These are phyloP conservation scores for Argyra leucocephala DNA, from an alignment of 2,888 invertebrate genomes.

Conservation along the genomic window DNA sequence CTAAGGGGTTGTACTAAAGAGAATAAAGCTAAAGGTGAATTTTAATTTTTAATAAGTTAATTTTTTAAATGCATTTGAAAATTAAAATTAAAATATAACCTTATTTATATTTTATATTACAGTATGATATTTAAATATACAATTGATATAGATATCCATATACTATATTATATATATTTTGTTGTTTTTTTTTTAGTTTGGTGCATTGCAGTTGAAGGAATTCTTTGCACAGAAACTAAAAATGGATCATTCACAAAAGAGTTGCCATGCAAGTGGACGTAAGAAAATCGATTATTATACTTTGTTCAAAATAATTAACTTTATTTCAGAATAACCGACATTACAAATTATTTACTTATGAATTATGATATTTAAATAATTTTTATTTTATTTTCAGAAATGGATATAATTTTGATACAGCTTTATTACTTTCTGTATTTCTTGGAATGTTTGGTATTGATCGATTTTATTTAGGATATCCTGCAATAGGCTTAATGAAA, in stretches of 20 bases:
- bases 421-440: conserved; percentile 87
- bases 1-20: conserved; percentile 67
- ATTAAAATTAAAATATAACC: not conserved
- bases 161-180: conserved; percentile 18
- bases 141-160: too few relatives aligned
- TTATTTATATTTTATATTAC: not conserved
- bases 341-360: too few relatives aligned
- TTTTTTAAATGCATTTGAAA: not conserved
- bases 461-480: conserved; percentile 96
- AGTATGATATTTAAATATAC: not conserved
- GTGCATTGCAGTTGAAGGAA: conserved; percentile 73
- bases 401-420: conserved; percentile 86
- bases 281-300: conserved; percentile 49
- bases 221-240: conserved; percentile 70
- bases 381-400: conserved; percentile 53
- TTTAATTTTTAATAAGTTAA: not conserved
- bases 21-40: conserved; percentile 66
- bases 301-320: too few relatives aligned
- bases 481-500: conserved; percentile 88
- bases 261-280: conserved; percentile 91
- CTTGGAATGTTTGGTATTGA: conserved; percentile 97
- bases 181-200: conserved; percentile 57
- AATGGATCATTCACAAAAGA: conserved; percentile 72
- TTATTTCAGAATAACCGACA: too few relatives aligned
- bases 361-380: not conserved